These are phyloP conservation scores for Ursus arctos DNA, from an alignment of 2,113 vertebrate genomes.

Conservation along the genomic window DNA sequence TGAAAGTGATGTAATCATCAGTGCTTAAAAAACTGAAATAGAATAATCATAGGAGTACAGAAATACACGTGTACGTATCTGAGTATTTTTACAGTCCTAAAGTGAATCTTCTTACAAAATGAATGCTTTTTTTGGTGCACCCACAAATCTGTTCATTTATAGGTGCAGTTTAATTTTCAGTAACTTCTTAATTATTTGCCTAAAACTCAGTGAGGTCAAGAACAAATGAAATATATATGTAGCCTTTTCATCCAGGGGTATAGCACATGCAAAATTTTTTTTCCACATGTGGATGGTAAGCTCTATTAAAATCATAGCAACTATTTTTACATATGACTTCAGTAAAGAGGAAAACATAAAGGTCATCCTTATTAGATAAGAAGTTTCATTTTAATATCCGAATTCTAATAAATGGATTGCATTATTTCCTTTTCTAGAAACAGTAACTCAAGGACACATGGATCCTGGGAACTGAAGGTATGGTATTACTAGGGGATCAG, in stretches of 20 bases:
- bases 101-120: conserved; percentile 7
- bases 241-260: not conserved
- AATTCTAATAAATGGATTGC: conserved; percentile 79
- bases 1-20: not conserved
- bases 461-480: conserved; percentile 77
- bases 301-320: conserved; percentile 14
- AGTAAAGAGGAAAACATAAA: conserved; percentile 48
- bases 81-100: not conserved
- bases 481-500: conserved; percentile 42
- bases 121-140: not conserved
- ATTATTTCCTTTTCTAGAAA: conserved; percentile 82
- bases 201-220: not conserved
- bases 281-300: conserved; percentile 24
- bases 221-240: conserved; percentile 29
- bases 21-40: conserved; percentile 11
- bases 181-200: not conserved
- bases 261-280: not conserved
- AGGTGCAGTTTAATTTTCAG: conserved; percentile 3
- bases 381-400: conserved; percentile 46
- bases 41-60: not conserved
- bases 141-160: not conserved
- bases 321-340: conserved; percentile 54
- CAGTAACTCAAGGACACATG: conserved; percentile 75
- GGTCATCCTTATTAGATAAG: conserved; percentile 36
- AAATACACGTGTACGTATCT: not conserved